Base-by-base conservation (phyloP, 2,888 invertebrate species). In the Agrochola lychnidis region DNA sequence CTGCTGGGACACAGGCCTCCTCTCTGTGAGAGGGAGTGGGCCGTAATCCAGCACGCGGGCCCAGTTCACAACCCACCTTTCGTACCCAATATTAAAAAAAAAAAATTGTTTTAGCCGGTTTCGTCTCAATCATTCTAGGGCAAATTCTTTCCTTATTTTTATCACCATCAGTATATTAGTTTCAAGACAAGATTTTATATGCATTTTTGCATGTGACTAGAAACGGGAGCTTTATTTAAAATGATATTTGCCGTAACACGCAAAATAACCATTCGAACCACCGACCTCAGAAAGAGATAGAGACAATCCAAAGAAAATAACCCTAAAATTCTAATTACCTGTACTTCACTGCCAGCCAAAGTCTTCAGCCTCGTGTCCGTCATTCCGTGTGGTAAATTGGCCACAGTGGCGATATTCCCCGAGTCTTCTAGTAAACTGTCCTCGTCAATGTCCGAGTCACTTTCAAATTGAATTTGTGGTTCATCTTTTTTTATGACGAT, bases 301-400 rank as follows among this genome's bases (percentile, higher is more conserved):
- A 70, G 64, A 81, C 82, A 82, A 83, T 73, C 64, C 72, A 80
- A 70, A 78, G 70, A 71, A 73, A 72, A 76, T 63, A 68, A 77
- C 71, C 86, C 76, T 74, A 78, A 72, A 68, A 66, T 71, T 68
- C 75, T 67, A 68, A 82, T 96, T 97, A 97, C 97, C 97, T 97
- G 97, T 59, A 95, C 94, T 74, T 95, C 93, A 68, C 69, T 87
- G 10, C 96, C 97, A 0, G 97, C 97, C 56, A 97, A 82, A 0
- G 96, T 95, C 69, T 92, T 92, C 76, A 97, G 82, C 16, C 97
- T 82, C 0, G 96, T 95, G 71, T 95, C 95, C 0, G 97, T 97
- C 92, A 97, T 97, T 0, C 96, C 97, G 81, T 93, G 95, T 0
- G 97, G 97, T 62, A 97, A 80, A 72, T 96, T 95, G 9, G 71